Evolutionary conservation across 2,797 vertebrate genomes (phyloP).

Genomic region (Clangula hyemalis): DNA sequence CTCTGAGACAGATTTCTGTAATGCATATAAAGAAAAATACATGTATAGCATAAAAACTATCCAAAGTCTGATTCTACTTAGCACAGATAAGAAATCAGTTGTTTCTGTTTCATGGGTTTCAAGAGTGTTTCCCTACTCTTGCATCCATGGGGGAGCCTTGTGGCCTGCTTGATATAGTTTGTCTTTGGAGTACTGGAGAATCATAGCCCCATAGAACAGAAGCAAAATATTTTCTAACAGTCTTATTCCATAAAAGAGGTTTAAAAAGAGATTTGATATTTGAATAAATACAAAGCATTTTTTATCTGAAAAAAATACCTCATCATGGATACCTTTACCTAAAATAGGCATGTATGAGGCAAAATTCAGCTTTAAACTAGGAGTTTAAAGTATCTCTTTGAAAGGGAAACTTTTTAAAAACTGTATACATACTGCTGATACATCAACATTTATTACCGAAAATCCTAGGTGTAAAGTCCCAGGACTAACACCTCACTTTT

Average conservation of each 20-base stretch:
- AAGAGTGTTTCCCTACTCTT: not conserved
- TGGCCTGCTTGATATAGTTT: not conserved
- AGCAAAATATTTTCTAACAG: not conserved
- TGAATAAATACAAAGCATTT: not conserved
- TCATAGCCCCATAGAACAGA: not conserved
- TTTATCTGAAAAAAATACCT: not conserved
- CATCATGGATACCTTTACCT: not conserved
- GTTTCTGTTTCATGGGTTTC: not conserved
- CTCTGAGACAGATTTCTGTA: not conserved
- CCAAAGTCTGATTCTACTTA: not conserved
- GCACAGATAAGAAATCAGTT: not conserved
- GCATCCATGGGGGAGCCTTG: not conserved
- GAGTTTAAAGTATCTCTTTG: not conserved
- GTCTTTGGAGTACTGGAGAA: not conserved
- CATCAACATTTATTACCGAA: slow-evolving; percentile 29
- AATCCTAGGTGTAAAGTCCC: slow-evolving; percentile 59
- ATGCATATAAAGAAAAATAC: not conserved
- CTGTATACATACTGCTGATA: not conserved
- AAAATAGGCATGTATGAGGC: not conserved
- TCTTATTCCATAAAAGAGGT: not conserved
- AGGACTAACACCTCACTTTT: slow-evolving; percentile 38
- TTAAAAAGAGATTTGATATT: not conserved
- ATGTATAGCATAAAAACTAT: not conserved
- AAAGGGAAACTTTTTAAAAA: not conserved
- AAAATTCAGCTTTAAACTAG: not conserved